Evolutionary conservation across 2,888 invertebrate genomes (phyloP).

Genomic region (Drosophila cyrtoloma): DNA sequence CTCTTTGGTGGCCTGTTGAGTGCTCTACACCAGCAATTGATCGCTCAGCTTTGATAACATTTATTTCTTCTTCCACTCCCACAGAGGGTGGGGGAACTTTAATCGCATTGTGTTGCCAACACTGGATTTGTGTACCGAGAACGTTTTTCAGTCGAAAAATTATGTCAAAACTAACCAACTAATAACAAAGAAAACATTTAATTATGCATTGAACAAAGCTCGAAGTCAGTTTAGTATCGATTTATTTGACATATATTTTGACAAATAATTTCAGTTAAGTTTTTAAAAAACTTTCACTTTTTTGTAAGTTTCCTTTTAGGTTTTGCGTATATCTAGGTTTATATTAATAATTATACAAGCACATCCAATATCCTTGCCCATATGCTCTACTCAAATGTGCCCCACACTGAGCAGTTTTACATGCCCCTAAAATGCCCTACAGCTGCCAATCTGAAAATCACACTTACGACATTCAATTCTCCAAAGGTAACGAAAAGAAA

Average conservation of each 20-base stretch:
- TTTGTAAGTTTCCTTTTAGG: not conserved
- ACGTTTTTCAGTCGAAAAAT: not conserved
- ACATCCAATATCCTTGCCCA: not conserved
- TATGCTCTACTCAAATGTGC: slow-evolving; percentile 21
- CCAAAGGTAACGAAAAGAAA: slow-evolving; percentile 17
- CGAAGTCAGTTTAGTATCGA: not conserved
- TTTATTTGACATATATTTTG: not conserved
- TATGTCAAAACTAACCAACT: not conserved
- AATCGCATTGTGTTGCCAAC: not conserved
- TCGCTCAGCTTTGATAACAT: not conserved
- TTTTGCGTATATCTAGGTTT: not conserved
- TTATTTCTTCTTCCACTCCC: not conserved
- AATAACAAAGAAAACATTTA: not conserved
- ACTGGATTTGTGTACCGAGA: not conserved
- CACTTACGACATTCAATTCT: slow-evolving; percentile 48
- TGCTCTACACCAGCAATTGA: slow-evolving; percentile 21
- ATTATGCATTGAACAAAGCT: not conserved
- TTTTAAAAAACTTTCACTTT: not conserved
- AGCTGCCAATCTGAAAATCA: slow-evolving; percentile 44
- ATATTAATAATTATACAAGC: not conserved
- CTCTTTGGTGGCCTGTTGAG: slow-evolving; percentile 17
- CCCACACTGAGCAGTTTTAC: slow-evolving; percentile 14
- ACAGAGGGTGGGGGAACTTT: not conserved
- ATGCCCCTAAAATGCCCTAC: not conserved
- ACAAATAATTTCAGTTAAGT: not conserved